Conservation (phyloP, 2,113 vertebrate species). For the Pluvialis apricaria region DNA sequence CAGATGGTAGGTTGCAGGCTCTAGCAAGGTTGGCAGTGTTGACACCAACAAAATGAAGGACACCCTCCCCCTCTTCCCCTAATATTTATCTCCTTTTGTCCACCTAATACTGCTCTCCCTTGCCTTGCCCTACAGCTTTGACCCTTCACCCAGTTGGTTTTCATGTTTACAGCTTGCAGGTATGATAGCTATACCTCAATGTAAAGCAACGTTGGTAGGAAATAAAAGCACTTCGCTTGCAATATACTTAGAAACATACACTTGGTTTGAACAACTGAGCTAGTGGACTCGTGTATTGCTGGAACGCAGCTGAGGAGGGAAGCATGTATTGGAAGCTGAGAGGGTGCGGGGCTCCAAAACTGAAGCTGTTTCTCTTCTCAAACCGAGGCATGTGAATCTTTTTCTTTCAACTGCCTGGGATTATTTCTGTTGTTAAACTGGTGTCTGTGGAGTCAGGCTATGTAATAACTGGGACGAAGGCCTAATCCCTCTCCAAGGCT, state of each 20-base stretch:
- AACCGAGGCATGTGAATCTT: background rate
- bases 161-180: background rate
- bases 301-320: background rate
- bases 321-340: background rate
- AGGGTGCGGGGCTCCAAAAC: background rate
- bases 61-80: background rate
- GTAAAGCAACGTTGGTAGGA: background rate
- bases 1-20: background rate
- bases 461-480: background rate
- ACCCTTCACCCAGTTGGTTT: background rate
- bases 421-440: background rate
- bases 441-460: background rate
- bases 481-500: constrained; percentile 27
- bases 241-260: fast-evolving
- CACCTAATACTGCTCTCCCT: background rate
- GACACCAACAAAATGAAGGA: background rate
- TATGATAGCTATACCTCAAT: background rate
- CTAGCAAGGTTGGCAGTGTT: background rate
- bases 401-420: background rate
- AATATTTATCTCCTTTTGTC: background rate
- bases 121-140: background rate
- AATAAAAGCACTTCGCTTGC: background rate
- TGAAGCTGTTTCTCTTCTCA: background rate
- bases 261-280: background rate
- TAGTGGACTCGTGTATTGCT: background rate